These are phyloP conservation scores for Ormyrus rosae DNA, from an alignment of 2,888 invertebrate genomes.

Conservation along the genomic window DNA sequence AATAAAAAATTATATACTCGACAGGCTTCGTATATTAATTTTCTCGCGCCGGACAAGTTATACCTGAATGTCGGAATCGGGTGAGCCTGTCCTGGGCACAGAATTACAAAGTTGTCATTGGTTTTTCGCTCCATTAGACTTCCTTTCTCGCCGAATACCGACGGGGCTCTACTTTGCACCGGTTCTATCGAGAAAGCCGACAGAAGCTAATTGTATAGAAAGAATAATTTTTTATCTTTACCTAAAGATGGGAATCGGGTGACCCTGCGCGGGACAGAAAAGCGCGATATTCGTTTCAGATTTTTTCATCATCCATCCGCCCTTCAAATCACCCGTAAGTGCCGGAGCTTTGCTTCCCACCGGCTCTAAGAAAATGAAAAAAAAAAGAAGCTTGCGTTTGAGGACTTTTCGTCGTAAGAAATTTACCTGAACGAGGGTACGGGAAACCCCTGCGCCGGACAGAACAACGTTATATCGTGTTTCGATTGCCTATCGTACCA, in stretches of 20 bases:
- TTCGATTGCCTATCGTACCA: conserved; percentile 82
- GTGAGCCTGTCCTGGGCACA: conserved; percentile 82
- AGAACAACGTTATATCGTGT: conserved; percentile 82
- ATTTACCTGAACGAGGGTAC: conserved; percentile 84
- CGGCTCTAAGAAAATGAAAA: conserved; percentile 77
- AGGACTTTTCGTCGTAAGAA: background rate
- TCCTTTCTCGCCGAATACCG: conserved; percentile 77
- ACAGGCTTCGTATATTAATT: background rate
- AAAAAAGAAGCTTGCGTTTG: conserved; percentile 37
- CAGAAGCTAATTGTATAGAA: conserved; percentile 14
- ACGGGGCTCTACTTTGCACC: conserved; percentile 78
- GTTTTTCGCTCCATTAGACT: conserved; percentile 75
- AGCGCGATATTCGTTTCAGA: conserved; percentile 76
- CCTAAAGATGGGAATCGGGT: conserved; percentile 80
- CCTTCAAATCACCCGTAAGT: conserved; percentile 73
- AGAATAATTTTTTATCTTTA: conserved; percentile 67
- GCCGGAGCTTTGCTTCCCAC: conserved; percentile 80
- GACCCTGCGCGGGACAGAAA: conserved; percentile 85
- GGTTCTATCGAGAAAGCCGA: conserved; percentile 74
- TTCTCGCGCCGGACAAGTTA: conserved; percentile 59
- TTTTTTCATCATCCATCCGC: conserved; percentile 70
- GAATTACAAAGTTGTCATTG: conserved; percentile 76
- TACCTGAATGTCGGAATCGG: conserved; percentile 86
- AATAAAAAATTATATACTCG: background rate
- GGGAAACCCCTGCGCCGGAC: conserved; percentile 86